Base-by-base conservation (phyloP, 2,888 invertebrate genomes). In the Anoplius nigerrimus region DNA sequence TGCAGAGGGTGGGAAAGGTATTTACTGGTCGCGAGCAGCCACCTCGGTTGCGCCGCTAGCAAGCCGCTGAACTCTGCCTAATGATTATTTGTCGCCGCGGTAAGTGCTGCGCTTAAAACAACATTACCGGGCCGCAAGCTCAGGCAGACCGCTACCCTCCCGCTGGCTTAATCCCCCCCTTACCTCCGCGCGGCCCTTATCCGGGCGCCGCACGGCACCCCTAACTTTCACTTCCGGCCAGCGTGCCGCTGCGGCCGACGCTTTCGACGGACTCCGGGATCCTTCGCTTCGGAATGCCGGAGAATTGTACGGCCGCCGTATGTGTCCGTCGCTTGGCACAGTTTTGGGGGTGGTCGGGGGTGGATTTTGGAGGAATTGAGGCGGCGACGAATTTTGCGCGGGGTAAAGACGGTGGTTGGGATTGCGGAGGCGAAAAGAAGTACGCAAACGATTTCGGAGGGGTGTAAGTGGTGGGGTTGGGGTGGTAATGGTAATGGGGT, bases 1-100 rank as follows among this genome's bases (percentile, higher is more conserved):
- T 46, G 13, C 16, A 27, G 3, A 58, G 59, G 73, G 67, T 72
- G 75, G 76, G 80, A 78, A 76, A 76, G 78, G 78, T 79, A 79
- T 79, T 70, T 78, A 78, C 76, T 66, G 64, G 77, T 58, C 79
- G 69, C 73, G 73, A 75, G 67, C 73, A 75, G 67, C 73, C 79
- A 69, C 73, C 77, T 74, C 67, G 66, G 68, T 71, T 77, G 74
- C 61, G 71, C 68, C 69, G 57, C 75, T 69, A 68, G 75, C 73
- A 78, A 81, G 76, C 82, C 80, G 80, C 78, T 85, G 80, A 85
- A 85, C 83, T 84, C 84, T 80, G 81, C 78, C 80, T 85, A 84
- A 85, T 85, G 85, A 85, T 85, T 85, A 85, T 84, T 85, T 85
- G 86, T 85, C 84, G 86, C 76, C 83, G 84, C 74, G 84, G 84